Evolutionary conservation across 2,888 invertebrate genomes (phyloP), one percentile per base, ranked within the genome.

Genomic region (Lamellibrachia columna): DNA sequence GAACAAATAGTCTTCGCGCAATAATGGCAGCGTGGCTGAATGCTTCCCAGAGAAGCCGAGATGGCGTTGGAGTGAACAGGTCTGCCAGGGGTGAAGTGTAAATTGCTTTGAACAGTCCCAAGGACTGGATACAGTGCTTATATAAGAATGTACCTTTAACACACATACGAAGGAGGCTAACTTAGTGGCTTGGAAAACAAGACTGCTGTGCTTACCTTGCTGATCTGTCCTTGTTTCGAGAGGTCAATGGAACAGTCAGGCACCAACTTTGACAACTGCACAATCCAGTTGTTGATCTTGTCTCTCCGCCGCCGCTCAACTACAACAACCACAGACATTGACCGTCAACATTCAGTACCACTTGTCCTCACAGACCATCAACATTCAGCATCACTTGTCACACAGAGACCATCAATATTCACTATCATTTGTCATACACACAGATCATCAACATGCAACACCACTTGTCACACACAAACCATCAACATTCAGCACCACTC

Each of bases 271-370:
- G 98, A 98, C 93, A 99, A 97, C 96, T 98, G 98, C 92, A 98
- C 98, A 94, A 99, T 99, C 99, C 99, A 99, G 96, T 98, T 98
- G 96, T 99, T 99, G 94, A 99, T 99, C 97, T 99, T 99, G 96
- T 99, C 99, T 95, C 99, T 97, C 91, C 99, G 97, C 94, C 99
- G 97, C 95, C 99, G 97, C 96, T 99, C 99, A 2, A 99, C 99
- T 96, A 95, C 28, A 93, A 92, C n/a, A 90, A 92, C 53, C 40
- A 40, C 40, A 40, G 40, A 40, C 40, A 1, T 40, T 40, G 40
- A 40, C 40, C 40, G 2, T 90, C 8, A 91, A 90, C 91, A 90
- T 90, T 22, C n/a, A 90, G 90, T 15, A 22, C n/a, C n/a, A 40
- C n/a, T 90, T 90, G 15, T 90, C 15, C n/a, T 90, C n/a, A 90